A percentile compares a stretch with the other conserved stretches of the same genome.
phyloP scores from a whole-genome alignment of 2,113 vertebrate species.

The Ascaphus truei region DNA sequence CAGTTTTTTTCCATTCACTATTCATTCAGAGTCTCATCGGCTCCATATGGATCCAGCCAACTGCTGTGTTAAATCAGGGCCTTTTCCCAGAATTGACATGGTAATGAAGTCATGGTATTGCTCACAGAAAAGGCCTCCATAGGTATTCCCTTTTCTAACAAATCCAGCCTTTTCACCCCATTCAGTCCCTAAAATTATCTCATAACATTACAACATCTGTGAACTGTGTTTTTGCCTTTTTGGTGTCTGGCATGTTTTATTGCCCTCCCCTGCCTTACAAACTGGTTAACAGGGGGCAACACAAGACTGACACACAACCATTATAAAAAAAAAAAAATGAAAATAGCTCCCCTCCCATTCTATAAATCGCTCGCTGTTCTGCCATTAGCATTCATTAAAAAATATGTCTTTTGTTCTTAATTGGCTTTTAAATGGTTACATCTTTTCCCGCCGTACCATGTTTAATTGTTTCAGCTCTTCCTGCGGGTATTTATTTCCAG shows the following conservation, averaged over 20 bases:
- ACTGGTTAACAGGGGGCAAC: constrained; percentile 37
- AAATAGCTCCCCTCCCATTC: constrained; percentile 21
- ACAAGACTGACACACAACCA: constrained; percentile 37
- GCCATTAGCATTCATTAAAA: neutral
- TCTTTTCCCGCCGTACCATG: neutral
- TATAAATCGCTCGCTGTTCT: constrained; percentile 40
- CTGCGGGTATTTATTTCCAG: neutral
- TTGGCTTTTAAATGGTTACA: constrained; percentile 13
- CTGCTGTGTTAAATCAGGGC: constrained; percentile 83
- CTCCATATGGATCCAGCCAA: constrained; percentile 85
- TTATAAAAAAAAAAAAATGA: neutral
- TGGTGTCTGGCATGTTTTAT: constrained; percentile 51
- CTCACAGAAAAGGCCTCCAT: constrained; percentile 64
- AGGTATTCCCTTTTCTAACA: constrained; percentile 64
- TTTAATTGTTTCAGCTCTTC: neutral
- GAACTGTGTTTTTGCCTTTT: constrained; percentile 60
- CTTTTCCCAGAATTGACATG: constrained; percentile 86
- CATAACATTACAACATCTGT: constrained; percentile 74
- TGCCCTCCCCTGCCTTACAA: constrained; percentile 40
- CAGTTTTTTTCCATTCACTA: constrained; percentile 87
- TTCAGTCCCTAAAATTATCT: constrained; percentile 71
- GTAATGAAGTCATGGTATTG: constrained; percentile 83
- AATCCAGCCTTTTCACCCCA: constrained; percentile 70
- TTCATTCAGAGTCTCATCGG: constrained; percentile 86
- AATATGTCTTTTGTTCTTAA: constrained; percentile 10